phyloP scores from a whole-genome alignment of 2,797 vertebrate genomes.

The Coregonus sp. region DNA sequence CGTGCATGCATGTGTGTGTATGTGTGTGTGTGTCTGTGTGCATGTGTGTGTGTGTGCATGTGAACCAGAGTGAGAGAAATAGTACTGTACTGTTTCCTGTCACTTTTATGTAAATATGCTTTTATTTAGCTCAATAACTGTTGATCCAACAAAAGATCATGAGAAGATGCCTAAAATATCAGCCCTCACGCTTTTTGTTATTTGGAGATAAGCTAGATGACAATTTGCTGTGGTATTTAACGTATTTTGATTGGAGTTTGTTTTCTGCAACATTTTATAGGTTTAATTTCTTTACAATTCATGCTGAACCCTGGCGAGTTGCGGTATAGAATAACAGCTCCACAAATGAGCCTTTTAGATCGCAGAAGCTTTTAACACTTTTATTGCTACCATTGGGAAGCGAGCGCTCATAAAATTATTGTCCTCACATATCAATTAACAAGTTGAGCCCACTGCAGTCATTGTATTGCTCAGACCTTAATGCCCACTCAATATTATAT shows the following conservation, averaged over 20 bases:
- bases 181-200: too few species aligned
- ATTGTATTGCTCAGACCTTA: slow-evolving; percentile 1
- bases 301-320: neutral
- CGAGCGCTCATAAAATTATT: neutral
- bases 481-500: neutral
- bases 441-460: neutral
- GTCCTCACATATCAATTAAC: slow-evolving; percentile 8
- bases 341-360: neutral
- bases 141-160: too few species aligned
- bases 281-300: neutral
- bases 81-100: too few species aligned
- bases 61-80: too few species aligned
- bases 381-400: neutral
- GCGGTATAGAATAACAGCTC: neutral
- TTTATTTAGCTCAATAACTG: too few species aligned
- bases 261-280: neutral
- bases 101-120: too few species aligned
- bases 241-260: neutral
- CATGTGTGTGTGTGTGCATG: too few species aligned
- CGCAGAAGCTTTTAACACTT: neutral
- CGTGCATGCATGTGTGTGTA: too few species aligned
- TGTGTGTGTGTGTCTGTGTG: too few species aligned
- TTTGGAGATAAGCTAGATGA: too few species aligned
- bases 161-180: too few species aligned
- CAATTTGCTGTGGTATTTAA: too few species aligned